Conservation (phyloP, 2,888 invertebrate genomes). For the Empis stercorea region DNA sequence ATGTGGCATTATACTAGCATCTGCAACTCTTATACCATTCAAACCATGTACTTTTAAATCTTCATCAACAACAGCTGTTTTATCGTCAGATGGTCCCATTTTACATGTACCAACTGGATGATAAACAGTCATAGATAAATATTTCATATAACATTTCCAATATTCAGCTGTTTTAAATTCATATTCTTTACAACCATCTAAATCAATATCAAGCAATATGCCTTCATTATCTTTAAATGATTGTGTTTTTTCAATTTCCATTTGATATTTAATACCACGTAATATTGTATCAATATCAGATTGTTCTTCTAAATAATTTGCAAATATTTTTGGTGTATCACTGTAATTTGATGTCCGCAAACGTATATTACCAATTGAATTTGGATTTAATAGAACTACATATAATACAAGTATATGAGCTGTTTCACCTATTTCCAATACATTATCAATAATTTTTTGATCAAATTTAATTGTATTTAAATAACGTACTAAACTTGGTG, state of each 20-base stretch:
- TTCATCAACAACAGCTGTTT: slow-evolving; percentile 52
- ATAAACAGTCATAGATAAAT: slow-evolving; percentile 52
- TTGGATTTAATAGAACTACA: slow-evolving; percentile 28
- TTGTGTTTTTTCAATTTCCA: not conserved
- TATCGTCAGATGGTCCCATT: slow-evolving; percentile 51
- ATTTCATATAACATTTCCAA: slow-evolving; percentile 55
- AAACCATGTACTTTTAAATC: slow-evolving; percentile 51
- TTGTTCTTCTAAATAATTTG: slow-evolving; percentile 41
- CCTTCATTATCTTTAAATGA: not conserved
- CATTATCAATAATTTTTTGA: slow-evolving; percentile 13
- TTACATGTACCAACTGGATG: slow-evolving; percentile 57
- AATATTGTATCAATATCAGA: slow-evolving; percentile 34
- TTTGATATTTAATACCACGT: slow-evolving; percentile 21
- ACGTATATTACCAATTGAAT: slow-evolving; percentile 38
- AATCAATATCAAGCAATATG: not conserved
- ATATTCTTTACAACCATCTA: slow-evolving; percentile 30
- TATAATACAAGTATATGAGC: slow-evolving; percentile 19
- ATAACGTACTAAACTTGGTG: slow-evolving; percentile 9
- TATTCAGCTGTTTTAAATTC: slow-evolving; percentile 34
- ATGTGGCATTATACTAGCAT: slow-evolving; percentile 67
- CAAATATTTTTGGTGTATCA: slow-evolving; percentile 42
- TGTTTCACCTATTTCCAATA: slow-evolving; percentile 11
- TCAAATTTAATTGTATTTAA: slow-evolving; percentile 19
- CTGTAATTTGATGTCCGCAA: slow-evolving; percentile 39
- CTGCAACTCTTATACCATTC: slow-evolving; percentile 50